Evolutionary conservation across 2,113 vertebrate genomes (phyloP).

Genomic region (Lethenteron reissneri): DNA sequence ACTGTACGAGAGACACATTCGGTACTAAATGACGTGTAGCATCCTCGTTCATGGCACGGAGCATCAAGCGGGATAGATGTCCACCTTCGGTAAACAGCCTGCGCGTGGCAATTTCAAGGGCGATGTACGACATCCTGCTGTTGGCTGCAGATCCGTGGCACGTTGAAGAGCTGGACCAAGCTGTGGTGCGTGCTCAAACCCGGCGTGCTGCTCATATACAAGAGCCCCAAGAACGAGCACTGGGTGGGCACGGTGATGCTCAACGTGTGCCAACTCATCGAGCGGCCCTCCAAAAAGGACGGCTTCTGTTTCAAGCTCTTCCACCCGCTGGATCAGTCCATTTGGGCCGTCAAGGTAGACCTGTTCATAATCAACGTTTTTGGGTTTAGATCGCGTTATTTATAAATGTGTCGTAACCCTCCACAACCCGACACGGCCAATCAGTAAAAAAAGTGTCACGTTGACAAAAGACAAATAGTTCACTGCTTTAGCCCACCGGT

Average conservation of each 20-base stretch:
- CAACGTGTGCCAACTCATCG: conserved; percentile 92
- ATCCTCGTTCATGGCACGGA: too few relatives aligned
- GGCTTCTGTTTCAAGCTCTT: conserved; percentile 99
- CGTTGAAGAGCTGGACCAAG: conserved; percentile 96
- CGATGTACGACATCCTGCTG: neutral
- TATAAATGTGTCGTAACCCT: too few relatives aligned
- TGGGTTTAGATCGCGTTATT: too few relatives aligned
- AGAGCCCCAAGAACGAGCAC: conserved; percentile 83
- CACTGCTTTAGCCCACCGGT: too few relatives aligned
- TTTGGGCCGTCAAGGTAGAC: conserved; percentile 95
- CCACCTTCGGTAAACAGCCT: neutral
- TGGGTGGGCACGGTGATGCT: conserved; percentile 98
- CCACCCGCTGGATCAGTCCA: conserved; percentile 89
- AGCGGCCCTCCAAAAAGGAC: conserved; percentile 91
- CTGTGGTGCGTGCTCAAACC: conserved; percentile 96
- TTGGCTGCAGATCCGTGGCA: conserved; percentile 61
- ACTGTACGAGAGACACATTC: too few relatives aligned
- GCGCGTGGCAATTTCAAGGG: neutral
- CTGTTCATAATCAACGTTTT: neutral
- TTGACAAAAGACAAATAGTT: too few relatives aligned
- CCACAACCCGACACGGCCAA: too few relatives aligned
- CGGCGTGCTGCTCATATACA: conserved; percentile 82
- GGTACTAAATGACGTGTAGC: too few relatives aligned
- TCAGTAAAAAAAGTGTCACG: too few relatives aligned
- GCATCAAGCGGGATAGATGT: neutral